phyloP scores from a whole-genome alignment of 1,140 invertebrate genomes.

The Formica selysi region DNA sequence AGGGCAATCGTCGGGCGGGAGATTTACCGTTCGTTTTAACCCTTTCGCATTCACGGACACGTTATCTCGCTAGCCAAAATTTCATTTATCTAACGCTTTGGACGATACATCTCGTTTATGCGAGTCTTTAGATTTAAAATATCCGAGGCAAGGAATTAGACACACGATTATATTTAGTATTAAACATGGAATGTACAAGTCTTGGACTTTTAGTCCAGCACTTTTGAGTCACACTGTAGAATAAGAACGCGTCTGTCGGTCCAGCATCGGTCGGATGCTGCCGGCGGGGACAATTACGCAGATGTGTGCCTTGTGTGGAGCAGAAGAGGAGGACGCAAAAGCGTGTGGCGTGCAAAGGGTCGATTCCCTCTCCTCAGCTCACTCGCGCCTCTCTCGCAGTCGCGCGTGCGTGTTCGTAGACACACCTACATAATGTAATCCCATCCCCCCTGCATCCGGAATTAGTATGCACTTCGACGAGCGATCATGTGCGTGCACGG shows the following conservation, averaged over 20 bases:
- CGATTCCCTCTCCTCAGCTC: slow-evolving; percentile 49
- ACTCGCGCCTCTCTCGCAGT: slow-evolving; percentile 56
- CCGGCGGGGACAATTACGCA: slow-evolving; percentile 87
- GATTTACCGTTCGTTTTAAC: slow-evolving; percentile 52
- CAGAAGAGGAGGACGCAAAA: slow-evolving; percentile 74
- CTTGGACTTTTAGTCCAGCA: not conserved
- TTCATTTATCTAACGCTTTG: not conserved
- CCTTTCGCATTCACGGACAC: not conserved
- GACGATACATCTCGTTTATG: not conserved
- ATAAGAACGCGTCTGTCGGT: slow-evolving; percentile 68
- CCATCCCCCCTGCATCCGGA: slow-evolving; percentile 64
- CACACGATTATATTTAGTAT: not conserved
- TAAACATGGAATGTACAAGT: not conserved
- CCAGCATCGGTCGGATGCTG: slow-evolving; percentile 80
- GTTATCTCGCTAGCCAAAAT: slow-evolving; percentile 12
- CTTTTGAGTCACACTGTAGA: slow-evolving; percentile 72
- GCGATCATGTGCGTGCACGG: slow-evolving; percentile 68
- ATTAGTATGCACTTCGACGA: slow-evolving; percentile 77
- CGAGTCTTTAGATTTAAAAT: not conserved
- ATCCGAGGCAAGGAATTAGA: not conserved
- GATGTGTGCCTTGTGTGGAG: slow-evolving; percentile 80
- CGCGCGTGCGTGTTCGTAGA: slow-evolving; percentile 71
- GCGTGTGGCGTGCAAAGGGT: slow-evolving; percentile 78
- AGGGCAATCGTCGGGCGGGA: slow-evolving; percentile 30
- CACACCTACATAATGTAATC: slow-evolving; percentile 69